Conservation (phyloP, 2,888 invertebrate species). For the Congeria kusceri region DNA sequence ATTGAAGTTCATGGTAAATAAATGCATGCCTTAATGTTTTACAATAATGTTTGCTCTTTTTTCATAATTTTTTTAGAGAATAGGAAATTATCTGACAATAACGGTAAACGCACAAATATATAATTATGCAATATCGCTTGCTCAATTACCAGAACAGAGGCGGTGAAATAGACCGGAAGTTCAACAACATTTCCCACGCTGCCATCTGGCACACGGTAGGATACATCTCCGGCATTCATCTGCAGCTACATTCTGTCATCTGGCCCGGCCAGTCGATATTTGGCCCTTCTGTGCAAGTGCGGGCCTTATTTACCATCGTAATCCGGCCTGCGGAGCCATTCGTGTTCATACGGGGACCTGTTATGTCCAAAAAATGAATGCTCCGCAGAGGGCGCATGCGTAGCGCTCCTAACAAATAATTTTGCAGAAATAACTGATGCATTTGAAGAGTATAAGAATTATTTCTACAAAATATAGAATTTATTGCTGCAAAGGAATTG, state of each 20-base stretch:
- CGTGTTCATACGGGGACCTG: conserved; percentile 93
- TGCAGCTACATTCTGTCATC: conserved; percentile 92
- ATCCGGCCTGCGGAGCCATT: conserved; percentile 96
- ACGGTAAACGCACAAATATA: conserved; percentile 39
- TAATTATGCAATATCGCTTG: conserved; percentile 64
- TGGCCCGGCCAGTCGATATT: conserved; percentile 94
- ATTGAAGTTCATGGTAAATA: too few species aligned
- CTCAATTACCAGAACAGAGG: conserved; percentile 63
- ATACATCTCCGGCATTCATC: conserved; percentile 64
- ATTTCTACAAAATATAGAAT: conserved; percentile 77
- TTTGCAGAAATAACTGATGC: conserved; percentile 52
- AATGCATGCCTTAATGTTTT: too few species aligned
- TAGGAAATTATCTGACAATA: conserved; percentile 42
- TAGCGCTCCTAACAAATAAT: conserved; percentile 87
- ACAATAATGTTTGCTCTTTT: neutral
- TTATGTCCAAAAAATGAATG: conserved; percentile 85
- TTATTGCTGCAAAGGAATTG: conserved; percentile 92
- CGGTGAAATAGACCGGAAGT: neutral
- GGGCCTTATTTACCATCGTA: conserved; percentile 90
- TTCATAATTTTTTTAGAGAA: conserved; percentile 1
- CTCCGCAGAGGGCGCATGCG: conserved; percentile 76
- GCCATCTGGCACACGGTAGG: conserved; percentile 76
- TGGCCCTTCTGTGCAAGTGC: conserved; percentile 88
- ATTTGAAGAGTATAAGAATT: conserved; percentile 20
- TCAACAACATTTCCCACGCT: conserved; percentile 7